Percentiles rank a stretch among this genome's conserved stretches.
These are phyloP conservation scores for Pollenia amentaria DNA, from an alignment of 2,888 invertebrate genomes.

Conservation along the genomic window DNA sequence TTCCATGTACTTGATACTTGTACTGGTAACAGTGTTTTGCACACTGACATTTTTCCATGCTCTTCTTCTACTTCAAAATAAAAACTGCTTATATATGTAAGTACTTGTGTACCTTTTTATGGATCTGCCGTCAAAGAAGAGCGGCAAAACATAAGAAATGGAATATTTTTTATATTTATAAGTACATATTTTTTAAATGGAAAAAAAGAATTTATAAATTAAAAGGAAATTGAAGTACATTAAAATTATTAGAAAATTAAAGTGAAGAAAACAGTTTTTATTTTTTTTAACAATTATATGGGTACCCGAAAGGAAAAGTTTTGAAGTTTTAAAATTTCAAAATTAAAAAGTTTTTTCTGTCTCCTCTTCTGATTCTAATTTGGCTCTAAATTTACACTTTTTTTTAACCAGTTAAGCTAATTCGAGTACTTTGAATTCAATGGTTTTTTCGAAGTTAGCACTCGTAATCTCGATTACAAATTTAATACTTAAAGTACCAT, in stretches of 20 bases:
- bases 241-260: slow-evolving; percentile 30
- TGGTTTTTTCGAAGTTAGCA: no score
- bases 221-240: slow-evolving; percentile 27
- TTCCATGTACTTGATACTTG: slow-evolving; percentile 44
- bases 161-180: not conserved
- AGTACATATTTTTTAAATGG: not conserved
- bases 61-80: slow-evolving; percentile 8
- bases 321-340: no score
- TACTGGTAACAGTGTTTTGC: slow-evolving; percentile 29
- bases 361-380: no score
- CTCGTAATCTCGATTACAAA: no score
- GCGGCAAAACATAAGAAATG: not conserved
- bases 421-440: no score
- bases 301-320: no score
- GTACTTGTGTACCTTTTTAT: slow-evolving; percentile 12
- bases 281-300: no score
- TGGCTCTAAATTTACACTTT: no score
- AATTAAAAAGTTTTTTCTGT: no score
- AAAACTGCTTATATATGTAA: slow-evolving; percentile 11
- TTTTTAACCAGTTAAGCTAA: no score
- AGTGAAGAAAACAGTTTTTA: not conserved
- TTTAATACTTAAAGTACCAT: no score
- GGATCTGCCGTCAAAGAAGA: not conserved
- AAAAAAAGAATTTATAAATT: not conserved
- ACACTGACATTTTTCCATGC: slow-evolving; percentile 13